Conservation (phyloP, 2,888 invertebrate species). For the Drosophila cognata region DNA sequence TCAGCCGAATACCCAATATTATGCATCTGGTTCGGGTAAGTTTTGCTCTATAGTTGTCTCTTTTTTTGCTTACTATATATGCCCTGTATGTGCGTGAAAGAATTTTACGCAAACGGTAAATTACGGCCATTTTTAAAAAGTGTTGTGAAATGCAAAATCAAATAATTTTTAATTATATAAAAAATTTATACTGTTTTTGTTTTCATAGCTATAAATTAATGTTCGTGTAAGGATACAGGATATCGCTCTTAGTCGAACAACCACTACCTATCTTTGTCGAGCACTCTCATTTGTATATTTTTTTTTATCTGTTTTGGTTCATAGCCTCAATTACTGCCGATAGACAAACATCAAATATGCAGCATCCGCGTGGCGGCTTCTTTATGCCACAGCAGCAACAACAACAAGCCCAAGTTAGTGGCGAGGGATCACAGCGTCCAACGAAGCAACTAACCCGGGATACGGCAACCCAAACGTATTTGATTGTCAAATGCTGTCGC, state of each 20-base stretch:
- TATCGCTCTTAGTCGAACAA: neutral
- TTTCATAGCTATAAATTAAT: neutral
- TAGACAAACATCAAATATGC: slow-evolving; percentile 44
- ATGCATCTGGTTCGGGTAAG: slow-evolving; percentile 51
- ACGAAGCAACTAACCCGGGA: slow-evolving; percentile 9
- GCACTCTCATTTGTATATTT: neutral
- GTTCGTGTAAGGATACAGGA: neutral
- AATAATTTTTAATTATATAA: neutral
- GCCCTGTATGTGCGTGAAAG: neutral
- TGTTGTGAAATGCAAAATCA: neutral
- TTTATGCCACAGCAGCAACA: slow-evolving; percentile 27
- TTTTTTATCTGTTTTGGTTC: neutral
- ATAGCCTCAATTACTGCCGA: slow-evolving; percentile 57
- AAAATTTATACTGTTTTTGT: neutral
- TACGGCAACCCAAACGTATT: slow-evolving; percentile 33
- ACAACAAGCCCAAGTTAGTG: neutral
- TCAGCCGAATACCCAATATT: slow-evolving; percentile 49
- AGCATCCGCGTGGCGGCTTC: slow-evolving; percentile 21
- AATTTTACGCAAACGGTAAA: neutral
- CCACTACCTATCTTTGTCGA: too few species aligned
- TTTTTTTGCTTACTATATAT: too few species aligned
- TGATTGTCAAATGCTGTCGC: slow-evolving; percentile 13
- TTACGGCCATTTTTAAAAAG: neutral
- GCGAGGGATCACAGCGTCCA: neutral
- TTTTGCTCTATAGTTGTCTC: neutral